Evolutionary conservation across 2,888 invertebrate species (phyloP).

Genomic region (Operophtera brumata): DNA sequence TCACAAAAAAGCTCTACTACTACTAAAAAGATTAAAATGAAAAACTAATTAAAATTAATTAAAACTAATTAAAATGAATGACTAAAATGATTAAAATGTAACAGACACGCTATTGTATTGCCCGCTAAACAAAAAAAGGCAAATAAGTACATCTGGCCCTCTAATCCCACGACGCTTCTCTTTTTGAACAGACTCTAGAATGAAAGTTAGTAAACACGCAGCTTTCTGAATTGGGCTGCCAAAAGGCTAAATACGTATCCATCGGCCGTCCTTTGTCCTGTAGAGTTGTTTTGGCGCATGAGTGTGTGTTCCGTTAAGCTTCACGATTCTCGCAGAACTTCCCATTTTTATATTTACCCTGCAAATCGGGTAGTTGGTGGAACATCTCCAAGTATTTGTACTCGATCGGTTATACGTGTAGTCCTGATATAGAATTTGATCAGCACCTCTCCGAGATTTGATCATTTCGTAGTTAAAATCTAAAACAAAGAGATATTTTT

Average conservation of each 20-base stretch:
- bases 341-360: not conserved
- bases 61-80: too few species aligned
- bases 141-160: too few species aligned
- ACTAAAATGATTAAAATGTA: too few species aligned
- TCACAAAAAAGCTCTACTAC: too few species aligned
- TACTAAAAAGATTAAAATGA: too few species aligned
- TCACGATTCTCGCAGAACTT: not conserved
- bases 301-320: not conserved
- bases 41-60: too few species aligned
- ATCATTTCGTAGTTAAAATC: conserved; percentile 26
- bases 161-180: too few species aligned
- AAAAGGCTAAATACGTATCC: not conserved
- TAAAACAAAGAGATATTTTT: not conserved
- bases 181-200: too few species aligned
- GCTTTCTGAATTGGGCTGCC: too few species aligned
- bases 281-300: not conserved
- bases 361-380: conserved; percentile 15
- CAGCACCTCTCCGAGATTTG: conserved; percentile 36
- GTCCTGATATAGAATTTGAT: conserved; percentile 32
- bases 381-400: conserved; percentile 35
- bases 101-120: too few species aligned
- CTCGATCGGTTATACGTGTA: conserved; percentile 32
- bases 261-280: not conserved
- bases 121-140: too few species aligned
- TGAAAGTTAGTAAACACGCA: too few species aligned